Conservation (phyloP, 2,797 vertebrate species). For the Lagorchestes hirsutus region DNA sequence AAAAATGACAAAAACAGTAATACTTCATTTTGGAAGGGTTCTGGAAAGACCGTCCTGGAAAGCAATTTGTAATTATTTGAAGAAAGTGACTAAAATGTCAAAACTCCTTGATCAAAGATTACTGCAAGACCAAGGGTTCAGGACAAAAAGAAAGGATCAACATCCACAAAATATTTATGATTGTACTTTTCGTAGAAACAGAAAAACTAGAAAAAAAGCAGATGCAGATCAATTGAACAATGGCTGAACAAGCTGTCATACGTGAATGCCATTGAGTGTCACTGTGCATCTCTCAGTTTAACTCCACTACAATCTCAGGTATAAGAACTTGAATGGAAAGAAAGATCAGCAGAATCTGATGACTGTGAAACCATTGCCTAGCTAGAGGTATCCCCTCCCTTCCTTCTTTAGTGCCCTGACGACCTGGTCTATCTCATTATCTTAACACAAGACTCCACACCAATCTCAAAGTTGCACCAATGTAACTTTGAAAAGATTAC, state of each 20-base stretch:
- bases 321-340: conserved; percentile 29
- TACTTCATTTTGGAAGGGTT: not conserved
- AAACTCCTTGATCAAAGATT: not conserved
- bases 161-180: not conserved
- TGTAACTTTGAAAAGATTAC: not conserved
- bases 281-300: not conserved
- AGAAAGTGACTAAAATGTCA: not conserved
- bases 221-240: not conserved
- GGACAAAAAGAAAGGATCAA: not conserved
- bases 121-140: no score
- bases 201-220: not conserved
- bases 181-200: not conserved
- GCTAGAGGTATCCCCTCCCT: not conserved
- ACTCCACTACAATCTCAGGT: not conserved
- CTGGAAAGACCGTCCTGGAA: not conserved
- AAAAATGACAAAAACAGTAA: not conserved
- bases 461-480: not conserved
- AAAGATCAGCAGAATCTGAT: not conserved
- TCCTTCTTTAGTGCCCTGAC: conserved; percentile 9
- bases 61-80: not conserved
- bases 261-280: not conserved
- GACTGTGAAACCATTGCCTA: conserved; percentile 10
- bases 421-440: not conserved
- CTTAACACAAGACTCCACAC: not conserved
- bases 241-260: not conserved